Percentiles rank a stretch among this genome's conserved stretches.
phyloP scores from a whole-genome alignment of 1,140 invertebrate genomes.

The Subanguina moxae region DNA sequence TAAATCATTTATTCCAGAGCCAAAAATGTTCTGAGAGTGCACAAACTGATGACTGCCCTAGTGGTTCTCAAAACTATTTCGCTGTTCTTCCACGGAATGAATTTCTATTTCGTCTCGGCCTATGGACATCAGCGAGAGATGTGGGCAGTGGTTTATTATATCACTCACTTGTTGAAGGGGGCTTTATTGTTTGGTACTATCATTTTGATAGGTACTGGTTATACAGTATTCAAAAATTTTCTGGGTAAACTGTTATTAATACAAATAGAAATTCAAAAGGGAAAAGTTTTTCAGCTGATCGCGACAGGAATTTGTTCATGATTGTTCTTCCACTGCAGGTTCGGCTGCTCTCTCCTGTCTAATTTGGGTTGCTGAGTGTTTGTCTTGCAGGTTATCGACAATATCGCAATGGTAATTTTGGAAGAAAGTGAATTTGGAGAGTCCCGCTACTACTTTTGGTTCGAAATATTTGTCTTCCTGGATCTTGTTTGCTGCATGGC shows the following conservation, averaged over 20 bases:
- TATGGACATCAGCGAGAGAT: conserved; percentile 87
- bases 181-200: conserved; percentile 92
- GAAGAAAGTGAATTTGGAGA: conserved; percentile 94
- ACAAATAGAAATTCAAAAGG: conserved; percentile 97
- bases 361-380: neutral
- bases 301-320: conserved; percentile 97
- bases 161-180: conserved; percentile 71
- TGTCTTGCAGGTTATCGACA: conserved; percentile 76
- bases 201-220: conserved; percentile 91
- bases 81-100: conserved; percentile 88
- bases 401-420: conserved; percentile 92
- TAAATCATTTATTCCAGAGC: conserved; percentile 64
- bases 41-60: conserved; percentile 90
- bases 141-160: conserved; percentile 91
- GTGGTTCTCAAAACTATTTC: conserved; percentile 85
- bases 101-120: conserved; percentile 91
- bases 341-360: conserved; percentile 27
- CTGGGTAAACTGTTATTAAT: conserved; percentile 77
- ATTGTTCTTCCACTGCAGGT: conserved; percentile 94
- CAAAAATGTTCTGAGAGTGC: conserved; percentile 83
- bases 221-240: conserved; percentile 97
- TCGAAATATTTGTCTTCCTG: conserved; percentile 85
- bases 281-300: conserved; percentile 89
- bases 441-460: conserved; percentile 80
- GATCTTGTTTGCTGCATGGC: conserved; percentile 94